phyloP scores from a whole-genome alignment of 2,888 invertebrate species.

The Listrodromus nycthemerus region DNA sequence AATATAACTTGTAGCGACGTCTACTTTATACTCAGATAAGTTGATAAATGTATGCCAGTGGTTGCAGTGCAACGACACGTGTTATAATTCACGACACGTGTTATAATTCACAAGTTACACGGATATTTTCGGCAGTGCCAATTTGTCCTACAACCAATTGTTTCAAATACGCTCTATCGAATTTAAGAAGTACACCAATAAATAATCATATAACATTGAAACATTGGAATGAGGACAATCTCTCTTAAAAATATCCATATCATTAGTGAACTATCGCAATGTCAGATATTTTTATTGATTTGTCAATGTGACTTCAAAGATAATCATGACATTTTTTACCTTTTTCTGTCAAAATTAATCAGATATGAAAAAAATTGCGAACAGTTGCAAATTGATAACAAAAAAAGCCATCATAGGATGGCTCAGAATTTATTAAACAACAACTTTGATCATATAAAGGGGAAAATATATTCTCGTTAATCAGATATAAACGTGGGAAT shows the following conservation, averaged over 20 bases:
- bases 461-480: conserved; percentile 40
- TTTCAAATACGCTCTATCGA: conserved; percentile 22
- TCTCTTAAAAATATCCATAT: background rate
- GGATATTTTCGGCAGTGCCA: conserved; percentile 16
- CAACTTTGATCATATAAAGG: conserved; percentile 52
- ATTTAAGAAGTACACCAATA: conserved; percentile 23
- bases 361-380: background rate
- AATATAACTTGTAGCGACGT: conserved; percentile 71
- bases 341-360: background rate
- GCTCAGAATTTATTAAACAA: conserved; percentile 63
- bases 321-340: too few species aligned
- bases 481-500: conserved; percentile 27
- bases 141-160: conserved; percentile 18
- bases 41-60: conserved; percentile 55
- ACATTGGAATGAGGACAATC: background rate
- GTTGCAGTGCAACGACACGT: conserved; percentile 57
- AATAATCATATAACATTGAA: conserved; percentile 17
- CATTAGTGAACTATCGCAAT: too few species aligned
- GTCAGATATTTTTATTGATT: too few species aligned
- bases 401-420: background rate
- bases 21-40: conserved; percentile 31
- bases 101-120: conserved; percentile 25
- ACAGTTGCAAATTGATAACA: background rate
- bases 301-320: too few species aligned
- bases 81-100: conserved; percentile 49